These are phyloP conservation scores for Passer domesticus DNA, from an alignment of 2,113 vertebrate species.

Conservation along the genomic window DNA sequence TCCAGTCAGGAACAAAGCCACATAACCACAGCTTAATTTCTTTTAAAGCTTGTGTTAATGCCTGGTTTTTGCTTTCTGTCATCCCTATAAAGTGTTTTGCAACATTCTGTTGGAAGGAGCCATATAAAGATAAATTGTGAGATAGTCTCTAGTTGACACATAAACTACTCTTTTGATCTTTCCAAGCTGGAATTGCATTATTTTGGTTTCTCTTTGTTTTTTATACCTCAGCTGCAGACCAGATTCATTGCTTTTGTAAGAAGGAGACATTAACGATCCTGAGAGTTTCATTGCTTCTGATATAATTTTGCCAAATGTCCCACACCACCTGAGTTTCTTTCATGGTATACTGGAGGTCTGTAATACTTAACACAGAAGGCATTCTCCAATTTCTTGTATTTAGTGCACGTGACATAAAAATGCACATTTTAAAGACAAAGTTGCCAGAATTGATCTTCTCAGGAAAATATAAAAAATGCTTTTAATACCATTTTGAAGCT, in stretches of 20 bases:
- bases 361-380: constrained; percentile 15
- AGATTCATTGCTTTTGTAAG: constrained; percentile 50
- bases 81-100: background rate
- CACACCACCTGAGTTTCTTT: constrained; percentile 31
- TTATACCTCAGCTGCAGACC: background rate
- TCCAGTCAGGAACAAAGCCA: background rate
- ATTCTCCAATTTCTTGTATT: constrained; percentile 33
- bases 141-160: background rate
- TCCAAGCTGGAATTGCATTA: background rate
- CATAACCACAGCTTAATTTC: background rate
- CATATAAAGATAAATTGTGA: background rate
- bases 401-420: constrained; percentile 61
- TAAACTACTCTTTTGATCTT: constrained; percentile 1
- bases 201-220: background rate
- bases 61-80: background rate
- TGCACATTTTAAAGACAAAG: constrained; percentile 59
- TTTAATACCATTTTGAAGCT: constrained; percentile 61
- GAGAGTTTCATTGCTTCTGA: background rate
- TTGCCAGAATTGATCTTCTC: constrained; percentile 56
- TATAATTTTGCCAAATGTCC: background rate
- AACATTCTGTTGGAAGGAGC: background rate
- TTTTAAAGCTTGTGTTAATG: background rate
- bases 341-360: background rate
- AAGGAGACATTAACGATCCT: background rate
- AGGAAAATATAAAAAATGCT: constrained; percentile 66